Evolutionary conservation across 2,113 vertebrate species (phyloP), one percentile per base, ranked within the genome.

Genomic region (Lamprotornis superbus): DNA sequence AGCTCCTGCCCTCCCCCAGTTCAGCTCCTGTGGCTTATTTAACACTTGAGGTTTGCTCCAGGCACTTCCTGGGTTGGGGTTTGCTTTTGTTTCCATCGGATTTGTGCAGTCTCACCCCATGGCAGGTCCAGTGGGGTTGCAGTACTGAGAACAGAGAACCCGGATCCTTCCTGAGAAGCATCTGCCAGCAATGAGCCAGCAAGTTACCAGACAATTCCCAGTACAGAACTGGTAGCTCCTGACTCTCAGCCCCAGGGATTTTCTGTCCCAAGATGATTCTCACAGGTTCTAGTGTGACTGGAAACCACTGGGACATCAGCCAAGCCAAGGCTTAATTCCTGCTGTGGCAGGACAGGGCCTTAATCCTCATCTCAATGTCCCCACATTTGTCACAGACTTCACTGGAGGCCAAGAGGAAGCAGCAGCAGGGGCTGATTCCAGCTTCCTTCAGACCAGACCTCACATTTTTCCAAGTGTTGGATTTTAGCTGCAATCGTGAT

Each of bases 151-250:
- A 12, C 52, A 24, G 24, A 39, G 1, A 9, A 24, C 4, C 19
- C 1, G 25, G 25, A 59, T 12, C 46, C 8, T 22, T 50, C 53
- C 30, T 28, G 5, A 1, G 8, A 55, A 11, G 33, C 2, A 0
- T 4, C 69, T 25, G 4, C 33, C 13, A 28, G 3, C 7, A 39
- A 15, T 0, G 1, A 33, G 11, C 40, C 19, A 8, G 15, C 10
- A 11, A 15, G 22, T 3, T 23, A 8, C 68, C 28, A 60, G 28
- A 37, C n/a, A 28, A 12, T 11, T 17, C 25, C 56, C 53, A 4
- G 33, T 4, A 39, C 77, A 50, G 28, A 57, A 49, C 35, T 4
- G 50, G 28, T 2, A 31, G 55, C 60, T 74, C 44, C 65, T 11
- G 21, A 17, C 33, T 7, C 10, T 2, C 60, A 77, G 24, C 33